Conservation (phyloP, 2,888 invertebrate genomes). For the Orthonevra nobilis region DNA sequence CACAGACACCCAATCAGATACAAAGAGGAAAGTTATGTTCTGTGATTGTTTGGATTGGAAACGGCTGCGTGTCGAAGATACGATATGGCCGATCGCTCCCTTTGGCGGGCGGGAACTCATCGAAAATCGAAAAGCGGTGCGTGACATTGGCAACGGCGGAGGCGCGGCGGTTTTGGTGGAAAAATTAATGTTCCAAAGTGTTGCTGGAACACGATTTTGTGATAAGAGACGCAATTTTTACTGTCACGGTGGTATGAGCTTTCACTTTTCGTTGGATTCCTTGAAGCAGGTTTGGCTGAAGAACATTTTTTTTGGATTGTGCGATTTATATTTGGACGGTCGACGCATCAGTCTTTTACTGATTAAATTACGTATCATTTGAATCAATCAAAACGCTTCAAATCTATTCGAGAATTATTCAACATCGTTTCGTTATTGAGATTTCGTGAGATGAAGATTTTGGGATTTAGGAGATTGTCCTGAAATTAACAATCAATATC, state of each 20-base stretch:
- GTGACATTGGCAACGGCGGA: constrained; percentile 18
- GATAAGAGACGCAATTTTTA: constrained; percentile 36
- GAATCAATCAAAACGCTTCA: too few relatives aligned
- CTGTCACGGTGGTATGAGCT: constrained; percentile 20
- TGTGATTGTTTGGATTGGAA: constrained; percentile 27
- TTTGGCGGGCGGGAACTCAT: constrained; percentile 8
- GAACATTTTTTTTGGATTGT: too few relatives aligned
- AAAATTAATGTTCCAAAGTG: constrained; percentile 52
- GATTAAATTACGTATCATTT: too few relatives aligned
- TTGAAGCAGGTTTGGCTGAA: too few relatives aligned
- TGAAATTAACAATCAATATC: too few relatives aligned
- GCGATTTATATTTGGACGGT: too few relatives aligned
- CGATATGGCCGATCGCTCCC: constrained; percentile 3
- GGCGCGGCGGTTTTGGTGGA: too few relatives aligned
- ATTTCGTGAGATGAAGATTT: too few relatives aligned
- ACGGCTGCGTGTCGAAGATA: constrained; percentile 40
- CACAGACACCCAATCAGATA: constrained; percentile 61
- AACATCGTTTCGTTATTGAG: too few relatives aligned
- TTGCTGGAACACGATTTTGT: constrained; percentile 38
- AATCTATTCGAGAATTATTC: too few relatives aligned
- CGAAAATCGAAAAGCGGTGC: constrained; percentile 33
- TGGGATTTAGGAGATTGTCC: too few relatives aligned
- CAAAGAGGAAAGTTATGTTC: constrained; percentile 66
- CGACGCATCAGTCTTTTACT: too few relatives aligned
- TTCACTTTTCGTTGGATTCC: constrained; percentile 1